Percentiles rank a stretch among this genome's conserved stretches.
These are phyloP conservation scores for Xylota segnis DNA, from an alignment of 2,888 invertebrate species.

Conservation along the genomic window DNA sequence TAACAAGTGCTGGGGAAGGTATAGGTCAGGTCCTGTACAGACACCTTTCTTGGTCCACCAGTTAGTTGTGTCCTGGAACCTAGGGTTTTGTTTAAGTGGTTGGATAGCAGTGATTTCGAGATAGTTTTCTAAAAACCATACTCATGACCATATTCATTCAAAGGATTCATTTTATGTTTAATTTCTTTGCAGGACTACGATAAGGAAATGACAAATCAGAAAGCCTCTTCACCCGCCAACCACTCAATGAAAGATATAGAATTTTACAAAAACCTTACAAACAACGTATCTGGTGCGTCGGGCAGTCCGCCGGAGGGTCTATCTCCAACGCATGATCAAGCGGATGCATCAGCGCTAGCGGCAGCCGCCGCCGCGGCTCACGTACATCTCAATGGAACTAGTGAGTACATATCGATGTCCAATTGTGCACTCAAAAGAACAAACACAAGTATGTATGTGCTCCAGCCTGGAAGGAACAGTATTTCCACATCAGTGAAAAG, in stretches of 20 bases:
- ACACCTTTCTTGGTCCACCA: no score
- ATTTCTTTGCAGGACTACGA: constrained; percentile 82
- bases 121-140: no score
- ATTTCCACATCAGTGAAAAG: background rate
- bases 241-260: constrained; percentile 81
- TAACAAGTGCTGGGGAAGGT: no score
- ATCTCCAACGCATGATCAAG: constrained; percentile 80
- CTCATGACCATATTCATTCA: no score
- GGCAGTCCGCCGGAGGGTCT: constrained; percentile 71
- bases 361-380: constrained; percentile 85
- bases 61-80: no score
- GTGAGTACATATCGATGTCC: constrained; percentile 86
- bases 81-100: no score
- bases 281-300: constrained; percentile 79
- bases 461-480: constrained; percentile 11
- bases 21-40: no score
- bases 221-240: constrained; percentile 81
- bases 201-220: constrained; percentile 83
- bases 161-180: background rate
- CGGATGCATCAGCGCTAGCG: constrained; percentile 84
- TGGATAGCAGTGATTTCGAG: no score
- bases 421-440: constrained; percentile 1
- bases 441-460: constrained; percentile 9
- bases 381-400: constrained; percentile 88
- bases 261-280: constrained; percentile 83